Evolutionary conservation across 2,113 vertebrate species (phyloP).

Genomic region (Varanus salvator): DNA sequence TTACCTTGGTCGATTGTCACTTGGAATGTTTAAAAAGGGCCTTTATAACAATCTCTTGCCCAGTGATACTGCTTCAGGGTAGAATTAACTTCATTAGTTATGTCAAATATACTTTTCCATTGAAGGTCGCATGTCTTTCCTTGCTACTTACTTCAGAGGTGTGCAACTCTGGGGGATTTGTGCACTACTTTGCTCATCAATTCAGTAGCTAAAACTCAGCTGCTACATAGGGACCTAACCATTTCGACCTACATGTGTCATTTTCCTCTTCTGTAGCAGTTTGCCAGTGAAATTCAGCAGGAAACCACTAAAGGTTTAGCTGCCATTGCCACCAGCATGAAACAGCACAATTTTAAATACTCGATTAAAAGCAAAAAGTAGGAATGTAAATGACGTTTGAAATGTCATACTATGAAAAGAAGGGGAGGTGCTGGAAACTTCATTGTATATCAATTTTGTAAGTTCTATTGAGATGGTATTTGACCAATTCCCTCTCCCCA

Average conservation of each 20-base stretch:
- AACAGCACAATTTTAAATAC: not conserved
- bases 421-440: not conserved
- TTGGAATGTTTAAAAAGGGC: not conserved
- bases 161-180: too few relatives aligned
- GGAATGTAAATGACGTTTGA: not conserved
- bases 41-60: conserved; percentile 34
- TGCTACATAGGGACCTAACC: too few relatives aligned
- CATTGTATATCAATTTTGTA: not conserved
- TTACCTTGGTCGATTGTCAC: conserved; percentile 14
- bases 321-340: not conserved
- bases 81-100: conserved; percentile 47
- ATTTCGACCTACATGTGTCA: too few relatives aligned
- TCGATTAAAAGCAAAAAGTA: not conserved
- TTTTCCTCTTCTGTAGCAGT: too few relatives aligned
- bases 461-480: not conserved
- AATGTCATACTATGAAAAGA: not conserved
- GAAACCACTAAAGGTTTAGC: too few relatives aligned
- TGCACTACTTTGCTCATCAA: too few relatives aligned
- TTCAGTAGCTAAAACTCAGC: too few relatives aligned
- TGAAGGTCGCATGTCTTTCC: conserved; percentile 34
- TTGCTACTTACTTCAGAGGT: not conserved
- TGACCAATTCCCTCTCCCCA: not conserved
- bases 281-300: too few relatives aligned
- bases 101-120: conserved; percentile 56
- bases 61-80: conserved; percentile 43